phyloP scores from a whole-genome alignment of 92 coral and sea anemone species.

The Epizoanthus scotinus region DNA sequence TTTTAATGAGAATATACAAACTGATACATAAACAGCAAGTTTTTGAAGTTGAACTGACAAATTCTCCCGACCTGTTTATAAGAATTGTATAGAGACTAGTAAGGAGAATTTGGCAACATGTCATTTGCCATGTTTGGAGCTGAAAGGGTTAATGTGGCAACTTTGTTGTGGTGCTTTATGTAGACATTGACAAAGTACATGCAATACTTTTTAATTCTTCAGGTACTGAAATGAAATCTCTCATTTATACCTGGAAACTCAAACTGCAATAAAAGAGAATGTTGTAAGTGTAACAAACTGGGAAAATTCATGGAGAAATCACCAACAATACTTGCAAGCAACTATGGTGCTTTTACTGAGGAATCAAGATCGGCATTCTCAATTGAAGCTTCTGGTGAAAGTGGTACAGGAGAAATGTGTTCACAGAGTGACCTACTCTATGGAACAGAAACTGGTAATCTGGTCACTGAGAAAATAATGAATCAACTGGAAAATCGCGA shows the following conservation, averaged over 20 bases:
- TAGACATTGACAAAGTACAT: background rate
- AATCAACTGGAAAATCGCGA: background rate
- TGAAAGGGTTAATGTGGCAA: too few relatives aligned
- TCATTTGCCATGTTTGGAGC: too few relatives aligned
- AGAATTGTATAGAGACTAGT: too few relatives aligned
- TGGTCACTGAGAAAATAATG: slow-evolving; percentile 15
- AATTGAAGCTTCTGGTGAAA: background rate
- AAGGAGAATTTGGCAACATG: too few relatives aligned
- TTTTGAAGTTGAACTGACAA: too few relatives aligned
- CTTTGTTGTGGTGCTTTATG: background rate
- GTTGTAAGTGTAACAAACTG: background rate
- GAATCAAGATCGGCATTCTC: background rate
- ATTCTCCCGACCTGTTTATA: too few relatives aligned
- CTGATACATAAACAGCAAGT: too few relatives aligned
- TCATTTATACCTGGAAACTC: background rate
- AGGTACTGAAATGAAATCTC: background rate
- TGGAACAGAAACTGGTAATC: slow-evolving; percentile 34
- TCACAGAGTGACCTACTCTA: slow-evolving; percentile 15
- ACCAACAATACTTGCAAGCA: background rate
- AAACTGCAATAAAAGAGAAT: background rate
- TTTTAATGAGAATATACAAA: too few relatives aligned
- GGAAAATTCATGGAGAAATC: slow-evolving; percentile 13
- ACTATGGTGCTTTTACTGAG: background rate
- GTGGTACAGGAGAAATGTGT: background rate
- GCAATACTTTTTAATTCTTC: background rate